Conservation (phyloP, 2,888 invertebrate species). For the Lasioglossum malachurum region DNA sequence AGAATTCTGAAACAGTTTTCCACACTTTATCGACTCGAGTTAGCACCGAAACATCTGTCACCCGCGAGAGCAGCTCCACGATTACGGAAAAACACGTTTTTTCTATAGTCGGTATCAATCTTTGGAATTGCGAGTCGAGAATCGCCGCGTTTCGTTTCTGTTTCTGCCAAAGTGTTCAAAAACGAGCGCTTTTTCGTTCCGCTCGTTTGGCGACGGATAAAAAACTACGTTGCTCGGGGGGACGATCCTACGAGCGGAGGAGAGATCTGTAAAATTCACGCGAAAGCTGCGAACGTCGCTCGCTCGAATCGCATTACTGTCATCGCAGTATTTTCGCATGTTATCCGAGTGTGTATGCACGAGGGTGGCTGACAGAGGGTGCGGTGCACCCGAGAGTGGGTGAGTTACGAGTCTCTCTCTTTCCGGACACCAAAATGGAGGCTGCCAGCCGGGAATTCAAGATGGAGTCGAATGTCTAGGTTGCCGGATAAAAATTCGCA, state of each 20-base stretch:
- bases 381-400: constrained; percentile 55
- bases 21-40: neutral
- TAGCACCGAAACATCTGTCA: neutral
- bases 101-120: constrained; percentile 19
- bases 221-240: neutral
- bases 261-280: constrained; percentile 22
- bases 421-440: constrained; percentile 47
- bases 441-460: constrained; percentile 40
- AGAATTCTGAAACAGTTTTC: constrained; percentile 18
- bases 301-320: constrained; percentile 48
- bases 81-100: neutral
- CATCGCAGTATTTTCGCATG: constrained; percentile 41
- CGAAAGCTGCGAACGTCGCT: constrained; percentile 8
- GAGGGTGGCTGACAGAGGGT: constrained; percentile 23
- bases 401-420: constrained; percentile 56
- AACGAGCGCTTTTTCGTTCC: neutral
- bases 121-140: constrained; percentile 1
- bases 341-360: constrained; percentile 46
- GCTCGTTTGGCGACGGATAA: neutral
- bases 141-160: neutral
- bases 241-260: neutral
- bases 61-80: neutral
- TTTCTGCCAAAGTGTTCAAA: neutral
- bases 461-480: constrained; percentile 26
- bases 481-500: neutral